Conservation (phyloP, 2,797 vertebrate species). For the Liasis olivaceus region DNA sequence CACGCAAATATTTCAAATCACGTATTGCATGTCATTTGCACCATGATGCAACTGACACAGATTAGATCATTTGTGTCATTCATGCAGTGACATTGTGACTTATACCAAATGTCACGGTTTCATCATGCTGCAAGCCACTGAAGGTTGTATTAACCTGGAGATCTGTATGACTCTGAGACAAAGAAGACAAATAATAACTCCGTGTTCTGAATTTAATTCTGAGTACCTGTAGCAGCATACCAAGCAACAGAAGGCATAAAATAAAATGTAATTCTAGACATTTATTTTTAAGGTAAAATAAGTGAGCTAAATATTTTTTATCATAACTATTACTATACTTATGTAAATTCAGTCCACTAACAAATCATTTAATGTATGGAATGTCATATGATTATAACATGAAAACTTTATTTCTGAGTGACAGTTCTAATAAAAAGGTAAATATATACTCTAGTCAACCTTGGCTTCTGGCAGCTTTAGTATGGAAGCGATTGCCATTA, state of each 20-base stretch:
- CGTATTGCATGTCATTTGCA: neutral
- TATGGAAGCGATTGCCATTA: no score
- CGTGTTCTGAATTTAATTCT: neutral
- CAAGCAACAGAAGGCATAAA: neutral
- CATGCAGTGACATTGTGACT: neutral
- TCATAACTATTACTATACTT: neutral
- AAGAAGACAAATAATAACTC: neutral
- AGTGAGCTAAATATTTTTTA: neutral
- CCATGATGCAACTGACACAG: neutral
- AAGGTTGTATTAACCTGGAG: neutral
- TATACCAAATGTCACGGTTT: neutral
- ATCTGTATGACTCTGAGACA: neutral
- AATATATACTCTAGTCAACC: no score
- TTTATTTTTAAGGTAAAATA: neutral
- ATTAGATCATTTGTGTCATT: neutral
- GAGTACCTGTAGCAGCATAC: neutral
- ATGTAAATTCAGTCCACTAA: no score
- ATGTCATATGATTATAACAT: no score
- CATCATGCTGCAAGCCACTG: neutral
- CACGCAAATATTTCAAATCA: neutral
- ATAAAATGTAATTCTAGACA: neutral
- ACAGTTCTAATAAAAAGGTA: no score
- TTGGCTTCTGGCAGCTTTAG: no score
- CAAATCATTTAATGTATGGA: no score
- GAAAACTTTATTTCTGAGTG: no score